A percentile compares a stretch with the other conserved stretches of the same genome.
These are phyloP conservation scores for Drosophila suzukii DNA, from an alignment of 1,140 invertebrate genomes.

Conservation along the genomic window DNA sequence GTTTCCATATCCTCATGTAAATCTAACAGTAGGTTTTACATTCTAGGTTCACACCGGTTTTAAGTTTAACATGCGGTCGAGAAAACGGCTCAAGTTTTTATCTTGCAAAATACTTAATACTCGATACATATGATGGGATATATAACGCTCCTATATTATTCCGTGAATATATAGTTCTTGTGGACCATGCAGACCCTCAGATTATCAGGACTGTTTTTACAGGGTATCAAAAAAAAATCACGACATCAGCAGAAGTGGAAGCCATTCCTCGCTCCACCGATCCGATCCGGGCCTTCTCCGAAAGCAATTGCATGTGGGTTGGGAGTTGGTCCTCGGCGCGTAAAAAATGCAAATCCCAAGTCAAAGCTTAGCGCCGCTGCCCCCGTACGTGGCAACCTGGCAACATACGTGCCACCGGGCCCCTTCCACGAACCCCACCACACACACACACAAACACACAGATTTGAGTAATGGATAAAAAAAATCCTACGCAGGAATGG, in stretches of 20 bases:
- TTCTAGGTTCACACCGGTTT: too few relatives aligned
- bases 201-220: not conserved
- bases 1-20: too few relatives aligned
- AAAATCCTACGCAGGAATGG: constrained; percentile 71
- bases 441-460: constrained; percentile 21
- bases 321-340: constrained; percentile 52
- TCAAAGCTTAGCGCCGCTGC: constrained; percentile 76
- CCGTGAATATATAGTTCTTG: too few relatives aligned
- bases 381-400: constrained; percentile 70
- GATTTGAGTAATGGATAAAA: constrained; percentile 63
- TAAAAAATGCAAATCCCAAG: constrained; percentile 83
- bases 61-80: too few relatives aligned
- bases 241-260: constrained; percentile 75
- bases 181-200: too few relatives aligned
- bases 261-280: constrained; percentile 22
- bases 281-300: not conserved
- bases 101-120: too few relatives aligned
- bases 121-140: too few relatives aligned
- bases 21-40: too few relatives aligned
- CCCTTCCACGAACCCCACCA: not conserved
- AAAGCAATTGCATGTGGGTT: not conserved
- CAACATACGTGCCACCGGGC: constrained; percentile 47
- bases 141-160: too few relatives aligned
- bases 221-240: constrained; percentile 52
- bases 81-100: too few relatives aligned